phyloP scores from a whole-genome alignment of 2,888 invertebrate species.

The Rotaria socialis region DNA sequence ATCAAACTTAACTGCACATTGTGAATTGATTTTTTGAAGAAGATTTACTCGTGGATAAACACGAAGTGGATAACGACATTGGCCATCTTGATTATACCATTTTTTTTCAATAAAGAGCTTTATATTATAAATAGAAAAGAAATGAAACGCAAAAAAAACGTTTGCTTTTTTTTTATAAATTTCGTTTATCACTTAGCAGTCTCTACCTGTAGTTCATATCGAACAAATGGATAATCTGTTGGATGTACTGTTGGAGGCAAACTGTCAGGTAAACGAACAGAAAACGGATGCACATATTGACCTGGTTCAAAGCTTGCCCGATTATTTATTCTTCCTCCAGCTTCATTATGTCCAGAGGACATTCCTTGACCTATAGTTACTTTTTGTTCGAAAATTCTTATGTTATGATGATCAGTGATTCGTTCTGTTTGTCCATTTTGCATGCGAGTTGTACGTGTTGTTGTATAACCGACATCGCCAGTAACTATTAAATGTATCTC shows the following conservation, averaged over 20 bases:
- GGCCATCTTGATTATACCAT: not conserved
- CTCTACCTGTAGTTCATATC: conserved; percentile 4
- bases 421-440: conserved; percentile 24
- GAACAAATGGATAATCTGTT: conserved; percentile 19
- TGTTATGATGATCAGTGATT: not conserved
- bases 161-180: too few species aligned
- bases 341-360: not conserved
- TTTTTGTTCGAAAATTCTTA: not conserved
- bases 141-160: not conserved
- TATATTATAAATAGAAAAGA: not conserved
- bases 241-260: conserved; percentile 26
- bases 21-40: not conserved
- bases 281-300: not conserved
- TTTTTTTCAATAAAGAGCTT: not conserved
- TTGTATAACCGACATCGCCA: conserved; percentile 24
- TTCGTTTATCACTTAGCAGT: too few species aligned
- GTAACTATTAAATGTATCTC: not conserved
- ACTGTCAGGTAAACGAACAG: not conserved
- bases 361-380: not conserved
- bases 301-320: not conserved
- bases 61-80: not conserved
- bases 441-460: not conserved
- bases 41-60: conserved; percentile 3
- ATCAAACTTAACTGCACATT: not conserved
- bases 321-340: not conserved